Percentiles rank a stretch among this genome's conserved stretches.
These are phyloP conservation scores for Sinocyclocheilus grahami DNA, from an alignment of 2,113 vertebrate genomes.

Conservation along the genomic window DNA sequence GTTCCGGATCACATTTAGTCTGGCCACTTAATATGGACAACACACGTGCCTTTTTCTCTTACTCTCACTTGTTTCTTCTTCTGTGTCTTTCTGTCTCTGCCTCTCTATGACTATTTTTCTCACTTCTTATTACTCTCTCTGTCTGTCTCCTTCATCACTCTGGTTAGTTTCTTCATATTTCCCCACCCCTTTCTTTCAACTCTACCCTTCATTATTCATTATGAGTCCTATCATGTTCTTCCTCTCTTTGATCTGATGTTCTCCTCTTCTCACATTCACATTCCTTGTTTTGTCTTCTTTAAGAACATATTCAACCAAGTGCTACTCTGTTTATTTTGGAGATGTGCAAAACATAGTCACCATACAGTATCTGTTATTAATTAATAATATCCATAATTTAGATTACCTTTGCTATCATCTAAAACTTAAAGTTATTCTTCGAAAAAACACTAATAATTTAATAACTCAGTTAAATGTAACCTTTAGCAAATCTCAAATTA, in stretches of 20 bases:
- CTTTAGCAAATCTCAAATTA: no score
- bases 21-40: constrained; percentile 69
- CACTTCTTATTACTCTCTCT: neutral
- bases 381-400: neutral
- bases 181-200: neutral
- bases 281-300: neutral
- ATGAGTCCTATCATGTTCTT: neutral
- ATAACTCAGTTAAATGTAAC: no score
- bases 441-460: no score
- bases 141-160: neutral
- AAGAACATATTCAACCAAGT: neutral
- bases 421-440: neutral
- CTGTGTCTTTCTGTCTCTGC: neutral
- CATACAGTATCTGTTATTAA: neutral
- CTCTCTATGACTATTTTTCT: neutral
- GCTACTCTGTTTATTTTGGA: neutral
- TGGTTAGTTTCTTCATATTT: neutral
- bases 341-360: neutral
- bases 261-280: neutral
- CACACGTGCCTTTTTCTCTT: constrained; percentile 67
- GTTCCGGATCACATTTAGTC: constrained; percentile 75
- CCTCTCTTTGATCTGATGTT: neutral
- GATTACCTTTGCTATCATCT: no score
- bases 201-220: neutral
- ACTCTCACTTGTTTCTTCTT: neutral